phyloP scores from a whole-genome alignment of 2,888 invertebrate genomes.

The Trachelus iudaicus region DNA sequence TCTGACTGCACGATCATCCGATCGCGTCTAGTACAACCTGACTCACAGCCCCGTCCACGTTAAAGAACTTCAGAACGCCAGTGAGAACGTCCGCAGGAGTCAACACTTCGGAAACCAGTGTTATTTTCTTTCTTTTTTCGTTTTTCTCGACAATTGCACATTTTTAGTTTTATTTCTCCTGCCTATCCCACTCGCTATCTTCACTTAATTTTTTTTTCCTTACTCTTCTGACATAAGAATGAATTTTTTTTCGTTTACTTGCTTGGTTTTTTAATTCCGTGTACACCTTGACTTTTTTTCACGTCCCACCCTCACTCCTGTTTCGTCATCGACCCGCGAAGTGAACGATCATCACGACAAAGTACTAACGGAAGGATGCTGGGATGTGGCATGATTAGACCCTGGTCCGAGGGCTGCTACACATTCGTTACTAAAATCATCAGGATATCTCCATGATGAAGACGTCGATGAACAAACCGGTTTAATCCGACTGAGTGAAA shows the following conservation, averaged over 20 bases:
- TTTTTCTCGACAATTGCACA: background rate
- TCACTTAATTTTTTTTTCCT: too few relatives aligned
- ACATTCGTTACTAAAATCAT: slow-evolving; percentile 39
- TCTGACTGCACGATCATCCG: background rate
- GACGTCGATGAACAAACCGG: slow-evolving; percentile 26
- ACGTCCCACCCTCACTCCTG: too few relatives aligned
- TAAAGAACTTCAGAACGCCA: background rate
- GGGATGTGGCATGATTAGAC: slow-evolving; percentile 52
- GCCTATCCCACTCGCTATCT: background rate
- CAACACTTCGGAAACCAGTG: background rate
- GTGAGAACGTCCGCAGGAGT: background rate
- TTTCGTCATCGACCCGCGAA: too few relatives aligned
- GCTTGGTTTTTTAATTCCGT: too few relatives aligned
- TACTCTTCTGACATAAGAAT: too few relatives aligned
- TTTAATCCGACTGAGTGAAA: slow-evolving; percentile 4
- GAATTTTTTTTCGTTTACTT: too few relatives aligned
- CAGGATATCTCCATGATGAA: slow-evolving; percentile 24
- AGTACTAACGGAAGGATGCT: slow-evolving; percentile 26
- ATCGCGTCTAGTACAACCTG: too few relatives aligned
- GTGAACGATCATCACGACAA: too few relatives aligned
- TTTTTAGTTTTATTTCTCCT: too few relatives aligned
- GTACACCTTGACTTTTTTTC: too few relatives aligned
- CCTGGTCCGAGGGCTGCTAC: slow-evolving; percentile 63
- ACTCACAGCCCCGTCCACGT: background rate
- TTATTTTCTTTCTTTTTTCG: background rate